These are phyloP conservation scores for Epinotia bilunana DNA, from an alignment of 2,888 invertebrate species.

Conservation along the genomic window DNA sequence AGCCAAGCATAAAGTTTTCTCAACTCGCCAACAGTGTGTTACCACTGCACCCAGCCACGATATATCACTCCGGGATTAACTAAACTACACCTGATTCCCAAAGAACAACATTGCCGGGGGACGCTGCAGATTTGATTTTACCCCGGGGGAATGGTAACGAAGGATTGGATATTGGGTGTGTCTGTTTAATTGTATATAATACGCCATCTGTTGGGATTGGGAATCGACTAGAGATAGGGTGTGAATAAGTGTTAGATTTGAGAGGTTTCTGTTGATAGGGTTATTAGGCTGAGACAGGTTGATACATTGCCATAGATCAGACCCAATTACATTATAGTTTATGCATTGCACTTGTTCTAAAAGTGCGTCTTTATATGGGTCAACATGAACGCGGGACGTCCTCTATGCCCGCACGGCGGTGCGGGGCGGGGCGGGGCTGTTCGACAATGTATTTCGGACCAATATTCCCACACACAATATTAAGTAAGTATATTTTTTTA, in stretches of 20 bases:
- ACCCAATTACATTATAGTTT: too few species aligned
- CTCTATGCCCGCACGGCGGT: too few species aligned
- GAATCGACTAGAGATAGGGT: not conserved
- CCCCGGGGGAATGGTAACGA: not conserved
- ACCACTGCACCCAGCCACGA: conserved; percentile 17
- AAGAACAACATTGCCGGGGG: conserved; percentile 29
- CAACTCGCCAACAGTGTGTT: not conserved
- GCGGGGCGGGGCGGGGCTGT: too few species aligned
- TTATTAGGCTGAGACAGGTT: not conserved
- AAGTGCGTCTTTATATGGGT: too few species aligned
- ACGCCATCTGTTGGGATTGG: conserved; percentile 28
- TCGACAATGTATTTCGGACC: too few species aligned
- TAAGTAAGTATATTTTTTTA: too few species aligned
- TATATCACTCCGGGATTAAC: conserved; percentile 39
- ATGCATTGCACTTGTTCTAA: too few species aligned
- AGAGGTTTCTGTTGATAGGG: not conserved
- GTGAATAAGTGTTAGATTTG: not conserved
- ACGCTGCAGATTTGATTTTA: conserved; percentile 1
- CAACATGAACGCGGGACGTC: too few species aligned
- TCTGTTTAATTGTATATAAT: conserved; percentile 8
- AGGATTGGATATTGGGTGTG: not conserved
- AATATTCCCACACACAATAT: too few species aligned
- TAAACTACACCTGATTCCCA: conserved; percentile 37
- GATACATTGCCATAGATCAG: too few species aligned
- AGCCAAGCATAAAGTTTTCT: not conserved